Evolutionary conservation across 2,797 vertebrate species (phyloP), one percentile per base, ranked within the genome.

Genomic region (Phyllotis vaccarum): DNA sequence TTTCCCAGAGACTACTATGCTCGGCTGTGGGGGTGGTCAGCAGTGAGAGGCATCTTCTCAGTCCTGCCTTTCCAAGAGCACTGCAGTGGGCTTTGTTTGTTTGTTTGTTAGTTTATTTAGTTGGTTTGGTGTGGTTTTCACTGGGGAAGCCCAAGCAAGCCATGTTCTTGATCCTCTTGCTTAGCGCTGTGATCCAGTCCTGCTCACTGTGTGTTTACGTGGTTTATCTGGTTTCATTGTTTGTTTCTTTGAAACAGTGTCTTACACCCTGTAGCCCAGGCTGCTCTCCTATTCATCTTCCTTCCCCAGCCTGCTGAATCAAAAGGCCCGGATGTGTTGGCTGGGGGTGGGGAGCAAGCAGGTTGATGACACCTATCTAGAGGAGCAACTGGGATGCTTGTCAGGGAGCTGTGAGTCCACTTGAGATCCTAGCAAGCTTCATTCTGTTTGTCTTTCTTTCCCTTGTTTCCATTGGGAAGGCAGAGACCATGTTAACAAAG

Each of bases 401-500:
- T 83, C 29, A 37, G 70, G 93, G 66, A 92, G 49, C 91, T 74
- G 0, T 46, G 58, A 89, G 13, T 80, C 46, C 72, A 16, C 46
- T 78, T 43, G 37, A 78, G 62, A 89, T 54, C 40, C 76, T 62
- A 37, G 54, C 34, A 66, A 78, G 86, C 68, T 24, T 94, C 52
- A 37, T 89, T 91, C 24, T 43, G 37, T 87, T 46, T 93, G 31
- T 79, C 49, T 93, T 64, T 92, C 62, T 86, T 64, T 89, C 74
- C 40, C n/a, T 91, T 46, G 2, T 90, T 86, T 16, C 64, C 22
- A 85, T 37, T 80, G 72, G 68, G n/a, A 60, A 94, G 54, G 92
- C 94, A 94, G 87, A 97, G 93, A 80, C 29, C 56, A 93, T 8
- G 49, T 85, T 68, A 75, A 19, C 82, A 88, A 52, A 75, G 27